Percentiles rank a stretch among this genome's conserved stretches.
Conservation (phyloP, 2,888 invertebrate genomes). For the Linhomoeus sp. region DNA sequence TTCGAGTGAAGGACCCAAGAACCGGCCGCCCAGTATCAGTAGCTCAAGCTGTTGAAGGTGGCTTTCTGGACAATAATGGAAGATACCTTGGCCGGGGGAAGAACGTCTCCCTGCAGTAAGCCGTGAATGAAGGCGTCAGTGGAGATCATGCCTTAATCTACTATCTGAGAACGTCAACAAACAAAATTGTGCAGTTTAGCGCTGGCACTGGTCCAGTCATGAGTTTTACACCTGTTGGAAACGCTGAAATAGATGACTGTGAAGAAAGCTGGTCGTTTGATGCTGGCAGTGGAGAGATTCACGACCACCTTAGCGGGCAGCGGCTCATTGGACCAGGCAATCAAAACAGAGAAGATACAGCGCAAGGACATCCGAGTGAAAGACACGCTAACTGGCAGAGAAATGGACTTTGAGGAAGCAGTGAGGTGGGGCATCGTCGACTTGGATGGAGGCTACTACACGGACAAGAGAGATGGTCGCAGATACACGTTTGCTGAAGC, state of each 20-base stretch:
- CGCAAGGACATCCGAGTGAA: constrained; percentile 43
- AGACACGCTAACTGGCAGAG: constrained; percentile 50
- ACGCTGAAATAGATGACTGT: constrained; percentile 20
- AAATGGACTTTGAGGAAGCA: constrained; percentile 32
- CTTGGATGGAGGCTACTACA: constrained; percentile 19
- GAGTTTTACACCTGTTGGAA: constrained; percentile 24
- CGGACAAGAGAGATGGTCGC: constrained; percentile 22
- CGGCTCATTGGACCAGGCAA: constrained; percentile 48
- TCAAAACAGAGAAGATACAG: constrained; percentile 28
- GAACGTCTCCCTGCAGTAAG: constrained; percentile 15
- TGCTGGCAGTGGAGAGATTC: constrained; percentile 56
- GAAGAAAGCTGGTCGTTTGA: constrained; percentile 36
- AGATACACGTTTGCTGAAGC: constrained; percentile 52
- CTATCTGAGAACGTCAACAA: constrained; percentile 13
- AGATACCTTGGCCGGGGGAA: constrained; percentile 6
- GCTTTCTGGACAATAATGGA: constrained; percentile 30
- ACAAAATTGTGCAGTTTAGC: constrained; percentile 25
- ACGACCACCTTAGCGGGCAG: constrained; percentile 41
- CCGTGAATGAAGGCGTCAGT: constrained; percentile 21
- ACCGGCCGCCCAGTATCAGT: constrained; percentile 58
- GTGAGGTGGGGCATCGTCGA: constrained; percentile 32
- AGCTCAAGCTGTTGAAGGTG: constrained; percentile 59
- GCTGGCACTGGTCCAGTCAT: constrained; percentile 20
- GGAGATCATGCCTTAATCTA: too few relatives aligned
- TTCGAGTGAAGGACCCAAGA: constrained; percentile 60